phyloP scores from a whole-genome alignment of 1,140 invertebrate genomes.

The Xylocopa sonorina region DNA sequence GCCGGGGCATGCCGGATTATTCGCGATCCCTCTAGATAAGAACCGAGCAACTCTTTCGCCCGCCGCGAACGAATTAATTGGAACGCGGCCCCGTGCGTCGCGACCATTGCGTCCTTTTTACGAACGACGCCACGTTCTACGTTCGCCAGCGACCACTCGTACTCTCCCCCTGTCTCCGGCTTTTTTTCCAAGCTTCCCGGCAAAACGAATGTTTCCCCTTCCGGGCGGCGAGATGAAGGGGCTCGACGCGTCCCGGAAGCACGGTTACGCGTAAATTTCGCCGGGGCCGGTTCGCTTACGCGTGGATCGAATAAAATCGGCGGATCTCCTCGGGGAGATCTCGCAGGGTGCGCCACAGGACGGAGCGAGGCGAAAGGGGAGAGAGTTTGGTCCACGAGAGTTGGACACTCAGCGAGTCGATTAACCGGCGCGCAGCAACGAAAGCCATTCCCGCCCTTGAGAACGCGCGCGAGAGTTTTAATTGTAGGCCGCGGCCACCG shows the following conservation, averaged over 20 bases:
- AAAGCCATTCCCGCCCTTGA: constrained; percentile 61
- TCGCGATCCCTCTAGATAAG: constrained; percentile 5
- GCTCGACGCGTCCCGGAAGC: constrained; percentile 36
- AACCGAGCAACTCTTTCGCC: not conserved
- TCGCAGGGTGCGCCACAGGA: constrained; percentile 8
- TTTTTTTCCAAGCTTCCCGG: constrained; percentile 33
- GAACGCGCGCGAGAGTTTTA: constrained; percentile 76
- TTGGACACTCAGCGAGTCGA: constrained; percentile 58
- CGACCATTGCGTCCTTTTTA: not conserved
- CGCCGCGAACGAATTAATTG: constrained; percentile 23
- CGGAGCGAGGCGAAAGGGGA: too few species aligned
- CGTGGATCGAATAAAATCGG: not conserved
- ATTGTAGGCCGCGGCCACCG: constrained; percentile 76
- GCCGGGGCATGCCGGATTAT: not conserved
- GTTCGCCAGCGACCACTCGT: not conserved
- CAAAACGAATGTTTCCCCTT: constrained; percentile 67
- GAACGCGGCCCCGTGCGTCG: not conserved
- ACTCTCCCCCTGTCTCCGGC: not conserved
- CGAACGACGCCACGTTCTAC: constrained; percentile 9
- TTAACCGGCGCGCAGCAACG: constrained; percentile 55
- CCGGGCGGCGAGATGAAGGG: constrained; percentile 50
- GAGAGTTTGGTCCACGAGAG: constrained; percentile 44
- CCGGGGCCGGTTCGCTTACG: not conserved
- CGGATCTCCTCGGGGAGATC: too few species aligned
- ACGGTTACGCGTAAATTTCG: constrained; percentile 15